phyloP scores from a whole-genome alignment of 2,888 invertebrate species.

The Cryptus armator region DNA sequence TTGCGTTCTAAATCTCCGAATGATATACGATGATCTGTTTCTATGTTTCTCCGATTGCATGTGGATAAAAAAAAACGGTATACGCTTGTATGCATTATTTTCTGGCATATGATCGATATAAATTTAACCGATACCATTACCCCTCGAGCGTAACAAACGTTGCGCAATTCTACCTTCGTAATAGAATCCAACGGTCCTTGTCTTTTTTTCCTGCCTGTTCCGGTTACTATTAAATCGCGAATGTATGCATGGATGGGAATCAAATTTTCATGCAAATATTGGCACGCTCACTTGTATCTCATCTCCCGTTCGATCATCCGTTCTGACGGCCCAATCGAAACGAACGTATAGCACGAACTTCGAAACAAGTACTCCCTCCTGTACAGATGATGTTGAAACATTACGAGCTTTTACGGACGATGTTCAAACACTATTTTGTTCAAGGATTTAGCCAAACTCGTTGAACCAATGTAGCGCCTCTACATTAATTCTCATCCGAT shows the following conservation, averaged over 20 bases:
- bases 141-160: no score
- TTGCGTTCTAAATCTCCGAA: background rate
- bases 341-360: background rate
- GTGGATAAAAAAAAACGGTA: no score
- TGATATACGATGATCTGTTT: no score
- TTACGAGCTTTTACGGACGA: slow-evolving; percentile 18
- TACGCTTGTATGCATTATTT: no score
- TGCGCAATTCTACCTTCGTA: no score
- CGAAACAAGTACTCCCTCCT: background rate
- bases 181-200: no score
- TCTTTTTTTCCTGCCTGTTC: no score
- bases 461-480: background rate
- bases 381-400: background rate
- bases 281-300: slow-evolving; percentile 18
- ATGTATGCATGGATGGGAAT: background rate
- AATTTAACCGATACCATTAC: no score
- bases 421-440: slow-evolving; percentile 3
- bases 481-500: background rate
- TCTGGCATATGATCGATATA: no score
- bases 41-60: no score
- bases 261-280: slow-evolving; percentile 43
- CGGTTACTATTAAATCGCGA: slow-evolving; percentile 11
- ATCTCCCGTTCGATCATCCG: slow-evolving; percentile 6
- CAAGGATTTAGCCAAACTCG: background rate
- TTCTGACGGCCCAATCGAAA: background rate